Conservation (phyloP, 2,113 vertebrate genomes). For the Xiphophorus couchianus region DNA sequence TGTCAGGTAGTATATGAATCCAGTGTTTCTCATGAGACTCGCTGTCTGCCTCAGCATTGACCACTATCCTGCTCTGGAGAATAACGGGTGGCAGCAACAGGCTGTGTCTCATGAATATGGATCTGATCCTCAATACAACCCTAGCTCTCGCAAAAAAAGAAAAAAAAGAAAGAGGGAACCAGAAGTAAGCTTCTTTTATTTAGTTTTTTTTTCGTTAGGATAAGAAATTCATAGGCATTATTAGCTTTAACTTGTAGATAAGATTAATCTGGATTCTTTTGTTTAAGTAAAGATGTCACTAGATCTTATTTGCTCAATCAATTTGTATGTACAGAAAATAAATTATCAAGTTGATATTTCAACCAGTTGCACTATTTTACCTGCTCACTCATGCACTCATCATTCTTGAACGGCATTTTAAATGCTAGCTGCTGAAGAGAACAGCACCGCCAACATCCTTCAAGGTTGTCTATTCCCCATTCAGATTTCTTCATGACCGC, state of each 20-base stretch:
- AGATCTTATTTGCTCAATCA: background rate
- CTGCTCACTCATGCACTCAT: background rate
- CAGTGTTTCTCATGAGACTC: slow-evolving; percentile 42
- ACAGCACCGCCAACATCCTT: slow-evolving; percentile 5
- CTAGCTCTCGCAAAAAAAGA: background rate
- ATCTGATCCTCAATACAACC: slow-evolving; percentile 38
- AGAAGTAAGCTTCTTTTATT: slow-evolving; percentile 21
- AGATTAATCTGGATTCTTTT: background rate
- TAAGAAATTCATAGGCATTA: slow-evolving; percentile 22
- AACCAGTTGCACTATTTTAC: background rate
- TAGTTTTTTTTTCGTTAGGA: slow-evolving; percentile 1
- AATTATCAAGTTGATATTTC: background rate
- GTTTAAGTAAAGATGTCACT: too few relatives aligned
- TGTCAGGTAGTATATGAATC: slow-evolving; percentile 52
- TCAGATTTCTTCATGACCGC: slow-evolving; percentile 2
- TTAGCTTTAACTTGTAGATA: slow-evolving; percentile 24
- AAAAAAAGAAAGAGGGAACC: background rate
- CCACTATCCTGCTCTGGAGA: slow-evolving; percentile 40
- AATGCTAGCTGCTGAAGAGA: slow-evolving; percentile 14
- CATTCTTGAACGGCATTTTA: background rate
- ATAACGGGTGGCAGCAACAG: slow-evolving; percentile 14
- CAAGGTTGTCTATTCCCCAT: background rate
- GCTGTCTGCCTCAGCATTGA: slow-evolving; percentile 56
- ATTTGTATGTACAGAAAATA: background rate
- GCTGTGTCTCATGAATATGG: slow-evolving; percentile 59